These are phyloP conservation scores for Anas platyrhynchos DNA, from an alignment of 2,113 vertebrate genomes.

Conservation along the genomic window DNA sequence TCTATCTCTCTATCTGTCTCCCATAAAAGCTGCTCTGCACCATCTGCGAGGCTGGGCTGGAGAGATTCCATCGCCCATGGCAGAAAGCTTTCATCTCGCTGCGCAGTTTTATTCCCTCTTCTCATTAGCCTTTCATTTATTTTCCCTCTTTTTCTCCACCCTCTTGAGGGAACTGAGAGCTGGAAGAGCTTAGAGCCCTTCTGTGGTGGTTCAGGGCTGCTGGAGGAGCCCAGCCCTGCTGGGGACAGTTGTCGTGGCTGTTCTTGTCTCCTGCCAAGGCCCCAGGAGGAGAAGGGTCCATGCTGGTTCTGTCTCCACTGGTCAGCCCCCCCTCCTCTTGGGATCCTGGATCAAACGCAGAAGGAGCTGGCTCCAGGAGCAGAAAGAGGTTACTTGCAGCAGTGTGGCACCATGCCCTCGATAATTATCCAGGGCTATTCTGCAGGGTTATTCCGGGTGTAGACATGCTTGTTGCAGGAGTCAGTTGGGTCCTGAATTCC, in stretches of 20 bases:
- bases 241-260: accelerated
- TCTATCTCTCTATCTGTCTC: constrained; percentile 3
- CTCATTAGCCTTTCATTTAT: constrained; percentile 52
- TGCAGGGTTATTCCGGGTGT: not conserved
- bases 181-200: not conserved
- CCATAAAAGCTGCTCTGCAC: constrained; percentile 28
- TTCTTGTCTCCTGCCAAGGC: not conserved
- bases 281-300: not conserved
- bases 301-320: not conserved
- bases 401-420: not conserved
- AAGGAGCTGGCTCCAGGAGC: not conserved
- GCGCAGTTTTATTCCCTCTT: constrained; percentile 8
- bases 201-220: not conserved
- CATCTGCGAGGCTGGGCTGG: constrained; percentile 60
- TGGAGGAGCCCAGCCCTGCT: not conserved
- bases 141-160: constrained; percentile 34
- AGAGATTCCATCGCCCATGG: constrained; percentile 36
- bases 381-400: not conserved
- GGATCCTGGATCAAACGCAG: not conserved
- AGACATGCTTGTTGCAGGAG: not conserved
- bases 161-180: not conserved
- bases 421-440: not conserved
- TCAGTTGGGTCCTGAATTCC: not conserved
- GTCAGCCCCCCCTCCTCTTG: accelerated
- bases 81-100: constrained; percentile 53